These are phyloP conservation scores for Lophius piscatorius DNA, from an alignment of 2,113 vertebrate genomes.

Conservation along the genomic window DNA sequence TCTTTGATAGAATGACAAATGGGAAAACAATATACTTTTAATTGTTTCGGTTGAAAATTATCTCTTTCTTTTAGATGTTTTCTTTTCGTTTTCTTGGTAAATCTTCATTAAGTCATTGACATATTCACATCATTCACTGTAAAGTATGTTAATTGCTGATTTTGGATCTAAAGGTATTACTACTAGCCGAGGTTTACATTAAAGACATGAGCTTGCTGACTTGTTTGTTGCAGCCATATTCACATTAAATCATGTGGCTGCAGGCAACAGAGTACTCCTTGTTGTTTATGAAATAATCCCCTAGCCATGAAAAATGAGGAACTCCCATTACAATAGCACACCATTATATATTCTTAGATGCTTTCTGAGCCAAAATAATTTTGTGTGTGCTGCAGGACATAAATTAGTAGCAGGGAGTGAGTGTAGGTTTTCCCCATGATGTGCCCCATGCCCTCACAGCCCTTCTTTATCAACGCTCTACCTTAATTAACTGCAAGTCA, in stretches of 20 bases:
- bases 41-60: too few species aligned
- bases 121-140: neutral
- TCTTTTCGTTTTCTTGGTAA: too few species aligned
- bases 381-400: slow-evolving; percentile 16
- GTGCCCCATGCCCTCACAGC: slow-evolving; percentile 7
- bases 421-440: slow-evolving; percentile 27
- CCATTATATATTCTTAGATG: slow-evolving; percentile 6
- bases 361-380: slow-evolving; percentile 15
- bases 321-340: slow-evolving; percentile 25
- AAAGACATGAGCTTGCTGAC: slow-evolving; percentile 16
- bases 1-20: slow-evolving; percentile 6
- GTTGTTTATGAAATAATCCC: slow-evolving; percentile 51
- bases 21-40: neutral
- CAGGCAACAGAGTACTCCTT: slow-evolving; percentile 35
- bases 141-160: neutral
- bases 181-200: slow-evolving; percentile 1
- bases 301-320: slow-evolving; percentile 42
- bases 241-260: slow-evolving; percentile 26
- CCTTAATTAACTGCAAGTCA: slow-evolving; percentile 65
- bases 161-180: neutral
- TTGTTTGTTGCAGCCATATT: slow-evolving; percentile 27
- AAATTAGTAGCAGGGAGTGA: slow-evolving; percentile 42
- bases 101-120: too few species aligned
- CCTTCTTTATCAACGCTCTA: slow-evolving; percentile 47
- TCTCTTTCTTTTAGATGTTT: too few species aligned